Conservation (phyloP, 2,888 invertebrate species). For the Ochropleura leucogaster region DNA sequence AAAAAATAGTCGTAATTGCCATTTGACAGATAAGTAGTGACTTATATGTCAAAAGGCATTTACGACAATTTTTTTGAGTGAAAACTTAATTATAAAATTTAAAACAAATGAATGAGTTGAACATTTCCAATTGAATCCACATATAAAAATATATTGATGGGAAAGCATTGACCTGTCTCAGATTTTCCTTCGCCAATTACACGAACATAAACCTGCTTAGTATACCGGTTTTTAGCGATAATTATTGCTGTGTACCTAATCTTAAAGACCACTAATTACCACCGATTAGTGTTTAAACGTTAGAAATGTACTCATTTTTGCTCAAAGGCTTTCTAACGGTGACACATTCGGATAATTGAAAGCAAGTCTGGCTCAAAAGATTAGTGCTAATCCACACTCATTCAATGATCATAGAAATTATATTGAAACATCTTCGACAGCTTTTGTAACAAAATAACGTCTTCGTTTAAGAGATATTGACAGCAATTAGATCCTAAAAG, state of each 20-base stretch:
- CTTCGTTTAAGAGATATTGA: neutral
- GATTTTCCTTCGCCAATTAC: constrained; percentile 23
- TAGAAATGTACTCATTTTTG: constrained; percentile 22
- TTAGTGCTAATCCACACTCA: neutral
- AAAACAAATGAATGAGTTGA: constrained; percentile 35
- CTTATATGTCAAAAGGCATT: neutral
- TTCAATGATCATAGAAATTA: neutral
- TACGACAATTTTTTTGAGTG: too few species aligned
- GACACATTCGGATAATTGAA: constrained; percentile 16
- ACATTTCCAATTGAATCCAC: constrained; percentile 40
- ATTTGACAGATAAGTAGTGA: too few species aligned
- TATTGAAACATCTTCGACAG: neutral
- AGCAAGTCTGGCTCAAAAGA: constrained; percentile 13
- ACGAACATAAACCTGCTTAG: constrained; percentile 24
- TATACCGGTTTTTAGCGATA: constrained; percentile 23
- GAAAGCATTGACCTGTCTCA: constrained; percentile 22
- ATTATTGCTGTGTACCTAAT: constrained; percentile 7
- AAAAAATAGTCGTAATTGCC: too few species aligned
- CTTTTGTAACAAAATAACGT: neutral
- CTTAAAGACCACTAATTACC: neutral
- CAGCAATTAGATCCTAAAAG: neutral
- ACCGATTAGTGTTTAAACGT: constrained; percentile 22
- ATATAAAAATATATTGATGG: constrained; percentile 23
- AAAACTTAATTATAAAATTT: too few species aligned
- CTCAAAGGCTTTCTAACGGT: constrained; percentile 27